Evolutionary conservation across 92 coral and sea anemone genomes (phyloP).

Genomic region (Ricordea florida): DNA sequence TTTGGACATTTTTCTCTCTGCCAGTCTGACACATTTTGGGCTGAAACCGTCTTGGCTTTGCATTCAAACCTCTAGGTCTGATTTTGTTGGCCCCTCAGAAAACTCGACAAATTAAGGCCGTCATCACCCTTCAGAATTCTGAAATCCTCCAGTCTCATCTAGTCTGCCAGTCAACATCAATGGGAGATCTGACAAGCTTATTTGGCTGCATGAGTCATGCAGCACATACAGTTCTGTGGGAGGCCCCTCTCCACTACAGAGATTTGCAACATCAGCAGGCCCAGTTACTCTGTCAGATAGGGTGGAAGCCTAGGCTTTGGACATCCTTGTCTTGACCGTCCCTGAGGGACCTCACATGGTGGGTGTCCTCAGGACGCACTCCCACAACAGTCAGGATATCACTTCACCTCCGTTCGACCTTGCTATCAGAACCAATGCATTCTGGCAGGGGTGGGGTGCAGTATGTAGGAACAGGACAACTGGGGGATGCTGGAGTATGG

Average conservation of each 20-base stretch:
- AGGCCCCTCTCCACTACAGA: constrained; percentile 44
- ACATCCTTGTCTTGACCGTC: constrained; percentile 3
- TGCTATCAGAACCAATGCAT: constrained; percentile 33
- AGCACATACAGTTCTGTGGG: constrained; percentile 42
- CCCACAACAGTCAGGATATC: constrained; percentile 29
- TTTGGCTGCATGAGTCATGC: constrained; percentile 70
- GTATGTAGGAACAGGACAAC: constrained; percentile 12
- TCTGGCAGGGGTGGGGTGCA: constrained; percentile 49
- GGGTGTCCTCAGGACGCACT: constrained; percentile 18
- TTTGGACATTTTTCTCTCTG: too few relatives aligned
- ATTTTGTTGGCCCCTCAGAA: too few relatives aligned
- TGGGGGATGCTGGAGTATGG: constrained; percentile 49
- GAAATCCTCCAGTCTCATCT: too few relatives aligned
- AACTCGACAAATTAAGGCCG: too few relatives aligned
- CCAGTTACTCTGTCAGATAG: neutral
- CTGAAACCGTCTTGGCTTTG: too few relatives aligned
- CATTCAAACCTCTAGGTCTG: too few relatives aligned
- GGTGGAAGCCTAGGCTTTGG: neutral
- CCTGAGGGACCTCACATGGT: constrained; percentile 51
- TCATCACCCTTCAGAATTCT: too few relatives aligned
- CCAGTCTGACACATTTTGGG: too few relatives aligned
- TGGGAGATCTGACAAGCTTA: constrained; percentile 33
- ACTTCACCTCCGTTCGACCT: constrained; percentile 21
- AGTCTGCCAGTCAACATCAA: constrained; percentile 5
- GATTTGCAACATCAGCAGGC: constrained; percentile 34